These are phyloP conservation scores for Tangara arthus DNA, from an alignment of 2,797 vertebrate genomes.

Conservation along the genomic window DNA sequence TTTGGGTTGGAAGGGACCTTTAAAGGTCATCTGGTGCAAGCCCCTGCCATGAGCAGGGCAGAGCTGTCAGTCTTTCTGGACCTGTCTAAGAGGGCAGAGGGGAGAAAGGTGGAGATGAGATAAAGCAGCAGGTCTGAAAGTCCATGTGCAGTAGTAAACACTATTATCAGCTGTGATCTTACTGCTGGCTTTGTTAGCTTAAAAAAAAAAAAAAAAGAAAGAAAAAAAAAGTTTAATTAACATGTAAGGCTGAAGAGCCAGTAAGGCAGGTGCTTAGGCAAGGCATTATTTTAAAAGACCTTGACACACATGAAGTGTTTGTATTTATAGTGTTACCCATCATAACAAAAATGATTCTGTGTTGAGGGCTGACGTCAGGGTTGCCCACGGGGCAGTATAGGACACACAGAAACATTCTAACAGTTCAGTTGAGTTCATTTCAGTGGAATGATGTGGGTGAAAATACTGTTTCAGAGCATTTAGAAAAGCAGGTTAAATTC, in stretches of 20 bases:
- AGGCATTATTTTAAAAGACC: constrained; percentile 7
- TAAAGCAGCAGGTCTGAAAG: constrained; percentile 24
- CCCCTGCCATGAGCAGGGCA: background rate
- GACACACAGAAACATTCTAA: constrained; percentile 19
- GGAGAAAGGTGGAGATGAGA: background rate
- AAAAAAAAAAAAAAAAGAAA: too few relatives aligned
- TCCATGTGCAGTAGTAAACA: background rate
- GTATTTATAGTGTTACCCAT: constrained; percentile 32
- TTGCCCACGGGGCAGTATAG: background rate
- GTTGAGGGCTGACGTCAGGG: constrained; percentile 10
- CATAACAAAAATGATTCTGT: background rate
- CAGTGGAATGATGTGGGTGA: constrained; percentile 48
- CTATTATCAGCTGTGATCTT: background rate
- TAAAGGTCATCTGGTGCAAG: background rate
- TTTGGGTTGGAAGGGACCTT: background rate
- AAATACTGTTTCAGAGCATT: constrained; percentile 2
- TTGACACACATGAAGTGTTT: constrained; percentile 37
- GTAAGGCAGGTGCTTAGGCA: constrained; percentile 24
- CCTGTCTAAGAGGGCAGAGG: background rate
- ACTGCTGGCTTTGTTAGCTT: background rate
- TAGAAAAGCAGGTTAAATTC: constrained; percentile 61
- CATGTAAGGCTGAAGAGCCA: background rate
- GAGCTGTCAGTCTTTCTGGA: background rate
- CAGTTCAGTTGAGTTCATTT: constrained; percentile 35
- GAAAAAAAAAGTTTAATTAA: background rate